Conservation (phyloP, 2,888 invertebrate genomes). For the Cepaea hortensis region DNA sequence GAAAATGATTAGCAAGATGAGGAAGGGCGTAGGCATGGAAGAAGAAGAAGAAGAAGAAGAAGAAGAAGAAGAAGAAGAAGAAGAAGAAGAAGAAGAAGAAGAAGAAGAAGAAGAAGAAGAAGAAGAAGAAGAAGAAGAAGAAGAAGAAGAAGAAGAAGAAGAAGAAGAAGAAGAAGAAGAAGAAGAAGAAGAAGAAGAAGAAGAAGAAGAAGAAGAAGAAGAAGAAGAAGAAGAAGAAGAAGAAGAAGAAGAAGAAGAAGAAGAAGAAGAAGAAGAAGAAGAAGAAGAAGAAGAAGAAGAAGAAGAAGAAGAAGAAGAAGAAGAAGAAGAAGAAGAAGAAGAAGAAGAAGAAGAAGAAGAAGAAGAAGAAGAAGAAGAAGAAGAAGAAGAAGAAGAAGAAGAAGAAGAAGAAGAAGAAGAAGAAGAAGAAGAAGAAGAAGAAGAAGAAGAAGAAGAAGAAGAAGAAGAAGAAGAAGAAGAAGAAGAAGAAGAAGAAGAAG, state of each 20-base stretch:
- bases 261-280: not conserved
- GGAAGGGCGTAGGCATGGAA: no score
- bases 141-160: not conserved
- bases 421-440: no score
- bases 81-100: not conserved
- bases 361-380: no score
- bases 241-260: not conserved
- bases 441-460: no score
- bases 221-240: not conserved
- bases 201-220: not conserved
- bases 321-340: not conserved
- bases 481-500: no score
- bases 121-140: not conserved
- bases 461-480: no score
- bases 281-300: not conserved
- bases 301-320: slow-evolving; percentile 4
- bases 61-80: not conserved
- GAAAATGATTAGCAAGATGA: no score
- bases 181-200: not conserved
- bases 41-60: no score
- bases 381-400: no score
- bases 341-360: not conserved
- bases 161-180: not conserved
- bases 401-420: no score
- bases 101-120: not conserved